Evolutionary conservation across 2,113 vertebrate species (phyloP).

Genomic region (Gnathonemus longibarbis): DNA sequence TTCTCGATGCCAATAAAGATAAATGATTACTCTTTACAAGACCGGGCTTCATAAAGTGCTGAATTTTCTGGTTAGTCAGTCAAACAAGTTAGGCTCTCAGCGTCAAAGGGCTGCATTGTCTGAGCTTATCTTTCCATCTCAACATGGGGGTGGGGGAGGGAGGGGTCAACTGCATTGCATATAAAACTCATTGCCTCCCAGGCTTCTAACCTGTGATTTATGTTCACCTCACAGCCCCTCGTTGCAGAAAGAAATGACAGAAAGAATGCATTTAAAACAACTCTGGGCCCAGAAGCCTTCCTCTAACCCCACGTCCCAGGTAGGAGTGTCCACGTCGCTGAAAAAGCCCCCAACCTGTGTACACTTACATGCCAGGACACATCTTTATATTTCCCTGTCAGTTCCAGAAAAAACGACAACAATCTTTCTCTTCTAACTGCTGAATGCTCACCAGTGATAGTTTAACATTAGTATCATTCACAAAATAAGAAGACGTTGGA

Average conservation of each 20-base stretch:
- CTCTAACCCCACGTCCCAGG: background rate
- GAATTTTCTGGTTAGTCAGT: slow-evolving; percentile 22
- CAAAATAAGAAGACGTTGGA: background rate
- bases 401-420: background rate
- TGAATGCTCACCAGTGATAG: background rate
- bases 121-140: slow-evolving; percentile 55
- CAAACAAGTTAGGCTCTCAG: slow-evolving; percentile 18
- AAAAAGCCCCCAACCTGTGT: background rate
- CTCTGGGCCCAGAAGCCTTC: slow-evolving; percentile 6
- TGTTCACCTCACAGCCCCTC: slow-evolving; percentile 22
- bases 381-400: background rate
- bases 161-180: slow-evolving; percentile 33
- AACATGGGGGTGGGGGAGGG: slow-evolving; percentile 28
- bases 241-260: slow-evolving; percentile 1
- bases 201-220: slow-evolving; percentile 48
- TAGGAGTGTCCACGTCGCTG: background rate
- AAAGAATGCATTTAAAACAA: slow-evolving; percentile 32
- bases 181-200: slow-evolving; percentile 34
- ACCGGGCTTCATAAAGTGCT: slow-evolving; percentile 38
- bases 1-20: slow-evolving; percentile 52
- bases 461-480: background rate
- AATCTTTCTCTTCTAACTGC: no score
- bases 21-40: slow-evolving; percentile 35
- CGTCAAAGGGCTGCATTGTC: slow-evolving; percentile 54
- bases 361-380: background rate